Evolutionary conservation across 2,797 vertebrate species (phyloP).

Genomic region (Phoebastria nigripes): DNA sequence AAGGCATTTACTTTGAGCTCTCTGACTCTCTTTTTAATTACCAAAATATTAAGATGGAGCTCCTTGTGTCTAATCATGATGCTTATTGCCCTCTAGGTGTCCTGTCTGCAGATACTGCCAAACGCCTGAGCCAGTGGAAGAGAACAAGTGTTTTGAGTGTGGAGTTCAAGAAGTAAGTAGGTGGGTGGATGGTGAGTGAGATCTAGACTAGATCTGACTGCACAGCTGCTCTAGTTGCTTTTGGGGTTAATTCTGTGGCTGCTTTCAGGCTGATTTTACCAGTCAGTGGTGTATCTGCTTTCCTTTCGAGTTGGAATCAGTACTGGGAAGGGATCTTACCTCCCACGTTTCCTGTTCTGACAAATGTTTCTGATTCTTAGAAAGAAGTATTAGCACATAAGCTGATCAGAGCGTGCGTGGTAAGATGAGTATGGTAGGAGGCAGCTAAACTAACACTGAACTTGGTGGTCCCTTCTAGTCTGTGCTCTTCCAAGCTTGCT

Average conservation of each 20-base stretch:
- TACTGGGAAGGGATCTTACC: neutral
- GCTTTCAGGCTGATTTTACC: neutral
- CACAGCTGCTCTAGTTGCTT: neutral
- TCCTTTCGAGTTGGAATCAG: neutral
- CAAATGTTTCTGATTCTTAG: neutral
- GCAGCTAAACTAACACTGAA: neutral
- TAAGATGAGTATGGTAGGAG: neutral
- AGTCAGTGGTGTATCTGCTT: neutral
- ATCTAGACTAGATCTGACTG: neutral
- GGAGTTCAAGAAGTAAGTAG: conserved; percentile 95
- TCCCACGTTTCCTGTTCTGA: neutral
- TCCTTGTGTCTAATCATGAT: neutral
- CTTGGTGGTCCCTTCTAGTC: neutral
- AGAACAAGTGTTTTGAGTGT: conserved; percentile 98
- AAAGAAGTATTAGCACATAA: neutral
- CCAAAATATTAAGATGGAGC: neutral
- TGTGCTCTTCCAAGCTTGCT: neutral
- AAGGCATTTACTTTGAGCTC: neutral
- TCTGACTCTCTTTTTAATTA: neutral
- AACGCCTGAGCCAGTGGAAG: conserved; percentile 95
- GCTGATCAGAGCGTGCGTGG: neutral
- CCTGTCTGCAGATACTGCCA: conserved; percentile 98
- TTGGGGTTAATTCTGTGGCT: neutral
- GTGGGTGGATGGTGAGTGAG: conserved; percentile 13
- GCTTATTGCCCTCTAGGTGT: conserved; percentile 79